Evolutionary conservation across 1,140 invertebrate species (phyloP), one percentile per base, ranked within the genome.

Genomic region (Bombus breviceps): DNA sequence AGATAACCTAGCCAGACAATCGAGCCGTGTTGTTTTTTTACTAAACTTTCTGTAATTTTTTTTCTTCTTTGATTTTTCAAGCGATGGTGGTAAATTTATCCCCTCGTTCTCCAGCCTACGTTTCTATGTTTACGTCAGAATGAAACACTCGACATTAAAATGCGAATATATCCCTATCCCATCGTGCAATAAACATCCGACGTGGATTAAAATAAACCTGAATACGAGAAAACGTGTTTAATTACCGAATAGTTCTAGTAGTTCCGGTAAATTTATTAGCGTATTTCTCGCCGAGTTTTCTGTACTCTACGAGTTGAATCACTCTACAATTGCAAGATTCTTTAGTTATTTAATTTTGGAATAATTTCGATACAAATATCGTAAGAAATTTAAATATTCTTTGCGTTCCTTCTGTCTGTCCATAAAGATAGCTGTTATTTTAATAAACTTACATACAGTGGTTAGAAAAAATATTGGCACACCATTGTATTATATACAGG

Each of bases 281-380:
- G 13, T 15, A 47, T 47, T 15, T 47, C 43, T 47, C 43, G 43
- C 43, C 3, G 13, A 4, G 13, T 47, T 47, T 4, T 47, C 18
- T 53, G 1, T 53, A 53, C 22, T 53, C 1, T 22, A 22, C 6
- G 18, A 8, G 0, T 22, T 2, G 5, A 53, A 0, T 22, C 6
- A 0, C 18, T 53, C 18, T 53, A 8, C 5, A 6, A 22, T 53
- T 22, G 1, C 47, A 22, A 2, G 18, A 22, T 22, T 53, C 18
- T 53, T 22, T 53, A 22, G 0, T 0, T 53, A 22, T 22, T 6
- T 22, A 22, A 53, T 53, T 53, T 22, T 22, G 47, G 6, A 22
- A 22, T 6, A 53, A 22, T 53, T 22, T 0, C 18, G 1, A 22
- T 22, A 53, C 0, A 53, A 53, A 53, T 22, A 53, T 18, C 47